A percentile compares a stretch with the other conserved stretches of the same genome.
phyloP scores from a whole-genome alignment of 1,140 invertebrate species.

The Maconellicoccus hirsutus region DNA sequence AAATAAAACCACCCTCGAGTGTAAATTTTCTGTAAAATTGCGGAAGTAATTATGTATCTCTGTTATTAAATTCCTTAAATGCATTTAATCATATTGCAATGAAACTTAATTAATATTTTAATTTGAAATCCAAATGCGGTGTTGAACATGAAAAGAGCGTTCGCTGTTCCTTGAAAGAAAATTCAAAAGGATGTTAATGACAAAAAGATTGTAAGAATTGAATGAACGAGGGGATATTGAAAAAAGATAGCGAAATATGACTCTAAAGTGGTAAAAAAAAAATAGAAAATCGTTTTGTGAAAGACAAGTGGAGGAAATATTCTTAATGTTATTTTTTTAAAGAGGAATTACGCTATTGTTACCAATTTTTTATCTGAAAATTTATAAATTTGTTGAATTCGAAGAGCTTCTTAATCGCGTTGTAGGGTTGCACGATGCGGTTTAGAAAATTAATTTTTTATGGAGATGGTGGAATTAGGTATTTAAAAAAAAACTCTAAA shows the following conservation, averaged over 20 bases:
- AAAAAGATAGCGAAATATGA: background rate
- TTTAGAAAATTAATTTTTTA: no score
- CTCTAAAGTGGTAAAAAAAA: background rate
- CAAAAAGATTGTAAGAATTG: background rate
- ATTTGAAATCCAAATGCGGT: constrained; percentile 3
- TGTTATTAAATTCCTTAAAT: constrained; percentile 5
- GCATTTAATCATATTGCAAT: background rate
- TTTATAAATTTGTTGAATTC: no score
- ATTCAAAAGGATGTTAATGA: background rate
- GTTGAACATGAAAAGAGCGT: constrained; percentile 3
- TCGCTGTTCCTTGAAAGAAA: background rate
- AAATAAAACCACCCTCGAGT: background rate
- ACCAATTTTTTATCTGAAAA: no score
- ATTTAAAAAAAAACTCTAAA: no score
- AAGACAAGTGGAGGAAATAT: no score
- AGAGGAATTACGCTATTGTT: no score
- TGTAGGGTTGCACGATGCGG: no score
- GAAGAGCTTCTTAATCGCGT: no score
- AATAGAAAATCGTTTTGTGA: no score
- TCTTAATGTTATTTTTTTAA: no score
- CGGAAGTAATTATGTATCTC: background rate
- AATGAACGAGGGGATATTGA: background rate
- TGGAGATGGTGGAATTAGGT: no score
- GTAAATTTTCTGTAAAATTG: background rate
- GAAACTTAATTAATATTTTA: constrained; percentile 6